A percentile compares a stretch with the other conserved stretches of the same genome.
Evolutionary conservation across 2,888 invertebrate genomes (phyloP).

Genomic region (Nemurella pictetii): DNA sequence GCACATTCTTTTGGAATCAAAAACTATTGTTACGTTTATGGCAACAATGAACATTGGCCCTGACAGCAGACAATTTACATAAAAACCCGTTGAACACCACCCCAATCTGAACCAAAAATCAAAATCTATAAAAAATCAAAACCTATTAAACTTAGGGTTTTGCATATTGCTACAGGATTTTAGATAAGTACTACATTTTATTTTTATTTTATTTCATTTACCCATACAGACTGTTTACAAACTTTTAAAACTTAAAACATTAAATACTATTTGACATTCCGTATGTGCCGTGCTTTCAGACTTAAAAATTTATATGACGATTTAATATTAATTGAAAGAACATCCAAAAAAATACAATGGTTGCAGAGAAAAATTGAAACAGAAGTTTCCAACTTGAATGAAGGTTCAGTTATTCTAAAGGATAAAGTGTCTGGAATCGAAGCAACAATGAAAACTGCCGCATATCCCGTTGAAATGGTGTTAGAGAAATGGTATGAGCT

Average conservation of each 20-base stretch:
- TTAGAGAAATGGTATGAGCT: neutral
- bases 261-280: neutral
- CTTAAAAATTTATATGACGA: slow-evolving; percentile 20
- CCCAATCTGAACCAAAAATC: too few relatives aligned
- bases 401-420: neutral
- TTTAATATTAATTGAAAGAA: slow-evolving; percentile 1
- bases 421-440: neutral
- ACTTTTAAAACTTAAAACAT: neutral
- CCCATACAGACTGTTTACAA: too few relatives aligned
- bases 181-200: too few relatives aligned
- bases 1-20: too few relatives aligned
- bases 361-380: slow-evolving; percentile 1
- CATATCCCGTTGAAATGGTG: neutral
- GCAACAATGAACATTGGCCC: too few relatives aligned
- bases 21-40: too few relatives aligned
- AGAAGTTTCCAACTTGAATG: slow-evolving; percentile 21
- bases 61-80: too few relatives aligned
- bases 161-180: too few relatives aligned
- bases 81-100: too few relatives aligned
- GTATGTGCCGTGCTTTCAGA: too few relatives aligned
- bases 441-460: neutral
- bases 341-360: neutral
- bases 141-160: too few relatives aligned
- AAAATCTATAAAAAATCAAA: too few relatives aligned
- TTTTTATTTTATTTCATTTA: neutral